Base-by-base conservation (phyloP, 2,797 vertebrate genomes). In the Anableps anableps region DNA sequence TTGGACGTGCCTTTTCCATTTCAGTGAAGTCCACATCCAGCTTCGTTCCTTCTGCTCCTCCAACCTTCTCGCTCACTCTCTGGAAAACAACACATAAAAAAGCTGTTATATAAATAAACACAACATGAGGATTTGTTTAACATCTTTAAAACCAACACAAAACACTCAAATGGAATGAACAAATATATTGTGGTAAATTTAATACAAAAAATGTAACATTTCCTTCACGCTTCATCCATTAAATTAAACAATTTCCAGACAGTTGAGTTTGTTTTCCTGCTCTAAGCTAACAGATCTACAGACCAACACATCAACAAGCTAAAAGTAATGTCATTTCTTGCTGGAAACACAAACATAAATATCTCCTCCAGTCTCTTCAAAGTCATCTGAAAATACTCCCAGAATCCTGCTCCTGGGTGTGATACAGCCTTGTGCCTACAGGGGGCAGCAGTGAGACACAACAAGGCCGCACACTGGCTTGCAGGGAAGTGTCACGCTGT, bases 21-120 rank as follows among this genome's bases (percentile, higher is more conserved):
- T 98, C 97, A 86, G 95, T 97, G 93, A 99, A 99, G 83, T 99
- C 98, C 38, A 93, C 95, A 91, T 99, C 97, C 50, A 97, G 94
- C 91, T 99, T 99, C 17, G 98, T 99, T 92, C 98, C 98, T 92
- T 99, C 98, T 55, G 97, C 97, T 84, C 98, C 98, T 80, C 98
- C 98, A 66, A 98, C 98, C 89, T 97, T 98, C 93, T 99, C 98
- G 84, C 97, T 99, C 92, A 99, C 98, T 97, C 96, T 97, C 98
- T 99, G 96, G 80, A 96, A 91, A 86, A 85, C 83, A 86, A 34
- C 6, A 19, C 38, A 74, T 45, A 62, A 50, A 6, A 36, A 11
- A 80, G 74, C 34, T 62, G 16, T 19, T 60, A 2, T 1, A 51
- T 3, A 29, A 45, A 55, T 13, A 3, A 1, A 23, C 2, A 16